These are phyloP conservation scores for Chelonus formosanus DNA, from an alignment of 2,888 invertebrate genomes.

Conservation along the genomic window DNA sequence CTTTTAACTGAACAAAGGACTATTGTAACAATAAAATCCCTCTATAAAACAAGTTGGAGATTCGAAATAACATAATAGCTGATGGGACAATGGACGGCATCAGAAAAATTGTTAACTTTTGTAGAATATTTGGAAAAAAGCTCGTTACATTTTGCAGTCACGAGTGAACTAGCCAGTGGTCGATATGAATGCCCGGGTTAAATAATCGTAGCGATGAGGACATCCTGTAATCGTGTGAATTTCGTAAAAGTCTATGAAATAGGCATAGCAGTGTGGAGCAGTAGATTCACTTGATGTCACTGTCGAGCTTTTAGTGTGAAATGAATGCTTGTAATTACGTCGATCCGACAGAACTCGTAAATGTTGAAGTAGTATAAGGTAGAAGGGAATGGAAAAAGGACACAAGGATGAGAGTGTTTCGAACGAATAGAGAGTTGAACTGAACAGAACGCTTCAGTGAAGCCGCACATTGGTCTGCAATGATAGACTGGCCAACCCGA, in stretches of 20 bases:
- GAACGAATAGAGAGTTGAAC: conserved; percentile 15
- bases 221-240: conserved; percentile 17
- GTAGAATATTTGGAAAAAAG: too few species aligned
- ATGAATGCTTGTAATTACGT: too few species aligned
- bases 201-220: too few species aligned
- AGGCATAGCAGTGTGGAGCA: background rate
- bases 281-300: background rate
- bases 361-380: background rate
- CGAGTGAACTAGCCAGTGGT: too few species aligned
- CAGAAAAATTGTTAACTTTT: too few species aligned
- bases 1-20: too few species aligned
- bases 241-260: background rate
- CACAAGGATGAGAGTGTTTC: conserved; percentile 11
- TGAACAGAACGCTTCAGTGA: conserved; percentile 21
- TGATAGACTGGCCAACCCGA: conserved; percentile 48
- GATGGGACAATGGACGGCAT: too few species aligned
- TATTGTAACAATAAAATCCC: too few species aligned
- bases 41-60: too few species aligned
- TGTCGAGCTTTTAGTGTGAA: background rate
- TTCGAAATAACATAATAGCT: too few species aligned
- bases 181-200: too few species aligned
- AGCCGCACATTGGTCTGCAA: conserved; percentile 46
- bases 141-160: too few species aligned
- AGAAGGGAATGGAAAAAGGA: conserved; percentile 9
- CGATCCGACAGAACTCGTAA: background rate